Conservation (phyloP, 2,113 vertebrate genomes). For the Psilopsiagon aymara region DNA sequence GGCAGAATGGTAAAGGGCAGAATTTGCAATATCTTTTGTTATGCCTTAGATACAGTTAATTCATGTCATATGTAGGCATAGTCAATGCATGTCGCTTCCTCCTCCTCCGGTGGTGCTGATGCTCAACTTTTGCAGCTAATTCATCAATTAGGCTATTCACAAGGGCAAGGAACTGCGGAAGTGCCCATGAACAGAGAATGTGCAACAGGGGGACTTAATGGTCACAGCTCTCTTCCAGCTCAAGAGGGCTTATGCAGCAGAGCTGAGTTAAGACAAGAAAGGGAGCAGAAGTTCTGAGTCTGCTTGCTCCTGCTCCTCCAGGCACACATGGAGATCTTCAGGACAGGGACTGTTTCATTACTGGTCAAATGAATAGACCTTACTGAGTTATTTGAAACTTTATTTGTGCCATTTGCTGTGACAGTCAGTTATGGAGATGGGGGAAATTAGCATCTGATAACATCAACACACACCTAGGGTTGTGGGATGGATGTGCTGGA, state of each 20-base stretch:
- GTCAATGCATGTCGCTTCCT: not conserved
- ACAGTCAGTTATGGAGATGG: not conserved
- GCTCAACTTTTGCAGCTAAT: not conserved
- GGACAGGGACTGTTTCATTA: not conserved
- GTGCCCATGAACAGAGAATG: not conserved
- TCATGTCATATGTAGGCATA: not conserved
- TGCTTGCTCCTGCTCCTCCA: not conserved
- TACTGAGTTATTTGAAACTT: not conserved
- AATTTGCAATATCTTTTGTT: not conserved
- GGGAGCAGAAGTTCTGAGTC: not conserved
- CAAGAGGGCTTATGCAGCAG: not conserved
- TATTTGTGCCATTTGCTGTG: not conserved
- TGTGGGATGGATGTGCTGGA: not conserved
- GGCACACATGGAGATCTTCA: not conserved
- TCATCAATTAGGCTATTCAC: not conserved
- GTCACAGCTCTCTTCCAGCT: not conserved
- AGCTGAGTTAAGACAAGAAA: not conserved
- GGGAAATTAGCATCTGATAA: not conserved
- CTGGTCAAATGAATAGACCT: not conserved
- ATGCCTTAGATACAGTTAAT: not conserved
- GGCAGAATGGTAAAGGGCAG: not conserved
- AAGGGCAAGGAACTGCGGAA: not conserved
- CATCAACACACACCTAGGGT: accelerated
- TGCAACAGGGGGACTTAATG: not conserved
- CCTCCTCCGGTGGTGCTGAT: not conserved